Conservation (phyloP, 2,888 invertebrate genomes). For the Chaetogeoica ovagalla region DNA sequence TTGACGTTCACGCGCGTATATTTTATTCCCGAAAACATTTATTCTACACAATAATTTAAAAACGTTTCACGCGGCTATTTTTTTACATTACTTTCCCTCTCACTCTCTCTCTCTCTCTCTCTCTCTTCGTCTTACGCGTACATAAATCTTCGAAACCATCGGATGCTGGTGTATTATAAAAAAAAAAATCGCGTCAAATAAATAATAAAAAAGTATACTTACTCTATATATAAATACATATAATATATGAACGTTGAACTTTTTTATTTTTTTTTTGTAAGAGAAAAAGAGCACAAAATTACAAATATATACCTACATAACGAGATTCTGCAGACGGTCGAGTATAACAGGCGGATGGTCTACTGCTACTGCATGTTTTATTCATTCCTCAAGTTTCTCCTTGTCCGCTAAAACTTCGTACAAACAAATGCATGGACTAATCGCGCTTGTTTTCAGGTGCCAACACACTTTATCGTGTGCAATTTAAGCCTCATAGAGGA, state of each 20-base stretch:
- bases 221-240: not conserved
- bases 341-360: not conserved
- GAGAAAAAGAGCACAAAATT: not conserved
- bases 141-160: not conserved
- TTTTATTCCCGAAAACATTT: not conserved
- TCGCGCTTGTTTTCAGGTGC: not conserved
- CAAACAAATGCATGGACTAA: constrained; percentile 16
- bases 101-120: not conserved
- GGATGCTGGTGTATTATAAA: not conserved
- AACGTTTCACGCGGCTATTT: not conserved
- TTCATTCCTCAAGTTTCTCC: not conserved
- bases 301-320: not conserved
- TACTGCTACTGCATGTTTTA: not conserved
- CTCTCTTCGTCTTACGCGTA: not conserved
- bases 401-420: not conserved
- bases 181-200: not conserved
- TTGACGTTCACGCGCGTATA: too few relatives aligned
- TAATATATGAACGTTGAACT: not conserved
- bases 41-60: not conserved
- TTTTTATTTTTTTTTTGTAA: too few relatives aligned
- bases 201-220: constrained; percentile 1
- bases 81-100: too few relatives aligned
- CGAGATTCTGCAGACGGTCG: not conserved
- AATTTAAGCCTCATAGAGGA: not conserved
- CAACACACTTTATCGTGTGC: not conserved